A percentile compares a stretch with the other conserved stretches of the same genome.
Conservation (phyloP, 2,113 vertebrate species). For the Corydoras sp. region DNA sequence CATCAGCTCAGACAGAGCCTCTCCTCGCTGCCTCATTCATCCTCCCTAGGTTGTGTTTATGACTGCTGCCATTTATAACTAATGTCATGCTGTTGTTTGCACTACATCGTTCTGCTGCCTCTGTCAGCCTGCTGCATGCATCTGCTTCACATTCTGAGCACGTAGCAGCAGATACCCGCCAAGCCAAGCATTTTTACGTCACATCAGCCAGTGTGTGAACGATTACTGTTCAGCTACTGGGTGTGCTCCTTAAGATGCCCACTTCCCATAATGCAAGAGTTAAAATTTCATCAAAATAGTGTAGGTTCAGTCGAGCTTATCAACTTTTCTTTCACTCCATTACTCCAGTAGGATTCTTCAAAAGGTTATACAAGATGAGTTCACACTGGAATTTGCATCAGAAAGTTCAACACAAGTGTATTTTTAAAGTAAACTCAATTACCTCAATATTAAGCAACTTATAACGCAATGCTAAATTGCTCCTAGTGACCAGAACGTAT, state of each 20-base stretch:
- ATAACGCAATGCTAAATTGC: not conserved
- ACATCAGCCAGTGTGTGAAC: not conserved
- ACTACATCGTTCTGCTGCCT: not conserved
- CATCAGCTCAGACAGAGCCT: not conserved
- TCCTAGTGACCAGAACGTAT: not conserved
- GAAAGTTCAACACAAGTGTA: too few species aligned
- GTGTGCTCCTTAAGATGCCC: not conserved
- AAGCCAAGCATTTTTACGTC: constrained; percentile 3
- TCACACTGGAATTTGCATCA: too few species aligned
- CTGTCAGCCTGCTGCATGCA: not conserved
- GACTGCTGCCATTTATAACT: not conserved
- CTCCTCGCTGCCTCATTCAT: not conserved
- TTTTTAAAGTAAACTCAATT: too few species aligned
- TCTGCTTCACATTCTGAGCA: constrained; percentile 7
- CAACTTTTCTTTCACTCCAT: too few species aligned
- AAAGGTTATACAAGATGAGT: too few species aligned
- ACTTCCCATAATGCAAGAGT: not conserved
- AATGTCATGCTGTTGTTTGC: not conserved
- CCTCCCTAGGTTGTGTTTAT: not conserved
- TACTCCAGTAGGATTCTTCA: too few species aligned
- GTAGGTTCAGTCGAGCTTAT: too few species aligned
- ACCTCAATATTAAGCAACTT: too few species aligned
- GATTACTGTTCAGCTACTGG: not conserved
- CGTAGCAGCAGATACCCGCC: constrained; percentile 8
- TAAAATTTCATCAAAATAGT: not conserved